phyloP scores from a whole-genome alignment of 2,113 vertebrate species.

The Siphamia tubifer region DNA sequence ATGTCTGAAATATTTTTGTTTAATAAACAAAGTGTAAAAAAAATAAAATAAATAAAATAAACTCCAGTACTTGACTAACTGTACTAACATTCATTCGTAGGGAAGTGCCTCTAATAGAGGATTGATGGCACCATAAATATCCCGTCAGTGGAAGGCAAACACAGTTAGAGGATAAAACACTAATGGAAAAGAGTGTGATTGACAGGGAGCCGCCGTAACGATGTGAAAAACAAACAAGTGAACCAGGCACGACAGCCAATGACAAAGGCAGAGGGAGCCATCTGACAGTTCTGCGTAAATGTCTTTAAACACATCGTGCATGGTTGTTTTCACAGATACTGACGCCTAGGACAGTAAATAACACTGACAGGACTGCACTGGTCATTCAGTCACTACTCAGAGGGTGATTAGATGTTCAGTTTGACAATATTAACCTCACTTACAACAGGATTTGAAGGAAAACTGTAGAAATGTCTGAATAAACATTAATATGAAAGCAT shows the following conservation, averaged over 20 bases:
- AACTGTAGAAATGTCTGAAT: too few species aligned
- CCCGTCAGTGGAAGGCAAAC: slow-evolving; percentile 37
- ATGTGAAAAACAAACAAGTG: slow-evolving; percentile 68
- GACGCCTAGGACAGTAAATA: slow-evolving; percentile 20
- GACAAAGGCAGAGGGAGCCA: slow-evolving; percentile 3
- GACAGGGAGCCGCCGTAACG: slow-evolving; percentile 30
- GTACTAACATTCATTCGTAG: too few species aligned
- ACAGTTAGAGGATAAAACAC: slow-evolving; percentile 19
- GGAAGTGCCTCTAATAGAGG: background rate
- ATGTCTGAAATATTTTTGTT: too few species aligned
- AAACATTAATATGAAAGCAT: too few species aligned
- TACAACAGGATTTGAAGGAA: too few species aligned
- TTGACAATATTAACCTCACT: background rate
- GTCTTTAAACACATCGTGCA: too few species aligned
- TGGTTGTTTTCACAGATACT: slow-evolving; percentile 6
- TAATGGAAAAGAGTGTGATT: slow-evolving; percentile 24
- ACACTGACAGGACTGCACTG: background rate
- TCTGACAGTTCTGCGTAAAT: background rate
- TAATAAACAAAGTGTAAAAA: too few species aligned
- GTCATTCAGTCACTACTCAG: slow-evolving; percentile 5
- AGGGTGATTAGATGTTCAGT: slow-evolving; percentile 21
- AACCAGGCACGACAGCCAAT: background rate
- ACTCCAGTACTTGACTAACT: too few species aligned
- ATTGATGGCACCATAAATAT: slow-evolving; percentile 42
- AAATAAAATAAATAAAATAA: too few species aligned